phyloP scores from a whole-genome alignment of 2,888 invertebrate genomes.

The Cyaniris semiargus region DNA sequence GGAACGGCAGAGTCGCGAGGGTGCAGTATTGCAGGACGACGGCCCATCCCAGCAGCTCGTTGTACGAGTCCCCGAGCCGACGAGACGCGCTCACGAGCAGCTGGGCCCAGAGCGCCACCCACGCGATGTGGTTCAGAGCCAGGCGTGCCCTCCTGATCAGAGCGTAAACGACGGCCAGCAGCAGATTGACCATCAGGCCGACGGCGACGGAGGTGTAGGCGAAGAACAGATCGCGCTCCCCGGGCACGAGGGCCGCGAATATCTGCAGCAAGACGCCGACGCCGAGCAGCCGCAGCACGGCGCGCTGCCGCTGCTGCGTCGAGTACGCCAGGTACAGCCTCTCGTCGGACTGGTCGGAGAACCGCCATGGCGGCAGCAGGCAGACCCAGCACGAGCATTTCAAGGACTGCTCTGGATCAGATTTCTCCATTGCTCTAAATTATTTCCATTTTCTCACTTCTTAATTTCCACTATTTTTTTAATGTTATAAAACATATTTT shows the following conservation, averaged over 20 bases:
- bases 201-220: slow-evolving; percentile 57
- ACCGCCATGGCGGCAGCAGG: slow-evolving; percentile 67
- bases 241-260: slow-evolving; percentile 65
- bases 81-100: slow-evolving; percentile 70
- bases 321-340: slow-evolving; percentile 67
- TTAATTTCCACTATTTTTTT: background rate
- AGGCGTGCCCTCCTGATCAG: slow-evolving; percentile 64
- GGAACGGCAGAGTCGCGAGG: slow-evolving; percentile 86
- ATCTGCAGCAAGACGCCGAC: slow-evolving; percentile 62
- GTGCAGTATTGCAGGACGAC: slow-evolving; percentile 87
- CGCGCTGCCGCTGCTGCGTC: slow-evolving; percentile 64
- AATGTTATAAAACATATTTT: background rate
- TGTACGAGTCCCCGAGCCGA: slow-evolving; percentile 68
- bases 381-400: slow-evolving; percentile 54
- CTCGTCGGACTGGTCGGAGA: slow-evolving; percentile 64
- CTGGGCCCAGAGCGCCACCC: slow-evolving; percentile 80
- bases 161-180: slow-evolving; percentile 54
- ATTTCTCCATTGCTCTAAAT: slow-evolving; percentile 60
- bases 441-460: slow-evolving; percentile 42
- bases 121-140: slow-evolving; percentile 83
- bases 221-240: slow-evolving; percentile 59
- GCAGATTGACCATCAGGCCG: slow-evolving; percentile 53
- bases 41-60: slow-evolving; percentile 87
- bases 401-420: slow-evolving; percentile 51
- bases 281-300: slow-evolving; percentile 63